Evolutionary conservation across 2,113 vertebrate genomes (phyloP).

Genomic region (Danio rerio): GRCz12tu NC_133198.1:7579001-7579500

Average conservation of each 20-base stretch:
- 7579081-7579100: not conserved
- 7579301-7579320: not conserved
- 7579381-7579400: too few species aligned
- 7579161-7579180: not conserved
- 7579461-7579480: too few species aligned
- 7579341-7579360: too few species aligned
- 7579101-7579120: not conserved
- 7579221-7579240: slow-evolving; percentile 13
- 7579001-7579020: not conserved
- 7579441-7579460: too few species aligned
- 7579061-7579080: too few species aligned
- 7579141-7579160: not conserved
- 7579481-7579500: too few species aligned
- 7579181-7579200: not conserved
- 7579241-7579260: not conserved
- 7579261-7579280: not conserved
- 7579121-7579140: not conserved
- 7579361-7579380: too few species aligned
- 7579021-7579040: not conserved
- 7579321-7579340: slow-evolving; percentile 2
- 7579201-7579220: slow-evolving; percentile 19
- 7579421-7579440: too few species aligned
- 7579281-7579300: not conserved
- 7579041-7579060: not conserved
- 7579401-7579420: too few species aligned